Evolutionary conservation across 1,140 invertebrate genomes (phyloP).

Genomic region (Oscheius sp.): DNA sequence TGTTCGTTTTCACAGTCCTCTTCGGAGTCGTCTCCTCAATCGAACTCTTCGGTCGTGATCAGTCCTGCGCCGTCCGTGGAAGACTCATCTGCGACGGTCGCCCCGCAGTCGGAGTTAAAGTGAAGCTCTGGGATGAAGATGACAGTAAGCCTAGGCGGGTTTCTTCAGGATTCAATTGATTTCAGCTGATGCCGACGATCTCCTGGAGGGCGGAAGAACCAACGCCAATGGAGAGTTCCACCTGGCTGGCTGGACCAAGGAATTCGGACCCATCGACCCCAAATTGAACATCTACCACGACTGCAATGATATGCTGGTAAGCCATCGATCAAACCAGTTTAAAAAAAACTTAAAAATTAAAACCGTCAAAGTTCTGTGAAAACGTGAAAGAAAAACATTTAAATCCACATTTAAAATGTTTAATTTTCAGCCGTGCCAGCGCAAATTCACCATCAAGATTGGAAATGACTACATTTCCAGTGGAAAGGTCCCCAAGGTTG

Average conservation of each 20-base stretch:
- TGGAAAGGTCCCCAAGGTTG: conserved; percentile 21
- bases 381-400: too few relatives aligned
- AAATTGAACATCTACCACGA: conserved; percentile 47
- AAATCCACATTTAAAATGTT: too few relatives aligned
- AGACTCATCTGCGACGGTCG: conserved; percentile 35
- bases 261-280: conserved; percentile 44
- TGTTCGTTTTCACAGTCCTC: conserved; percentile 14
- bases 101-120: conserved; percentile 33
- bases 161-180: not conserved
- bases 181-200: conserved; percentile 37
- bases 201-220: conserved; percentile 39
- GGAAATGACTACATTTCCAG: conserved; percentile 40
- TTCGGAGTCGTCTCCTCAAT: conserved; percentile 14
- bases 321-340: too few relatives aligned
- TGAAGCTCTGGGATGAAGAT: conserved; percentile 37
- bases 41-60: conserved; percentile 32
- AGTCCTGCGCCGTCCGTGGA: conserved; percentile 36
- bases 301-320: conserved; percentile 37
- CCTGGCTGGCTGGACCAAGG: conserved; percentile 32
- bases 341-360: too few relatives aligned
- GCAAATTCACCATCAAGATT: conserved; percentile 45
- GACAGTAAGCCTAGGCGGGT: conserved; percentile 16
- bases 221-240: conserved; percentile 40
- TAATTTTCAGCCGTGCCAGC: conserved; percentile 40
- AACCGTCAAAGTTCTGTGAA: too few relatives aligned